Conservation (phyloP, 2,888 invertebrate genomes). For the Acheta domesticus region DNA sequence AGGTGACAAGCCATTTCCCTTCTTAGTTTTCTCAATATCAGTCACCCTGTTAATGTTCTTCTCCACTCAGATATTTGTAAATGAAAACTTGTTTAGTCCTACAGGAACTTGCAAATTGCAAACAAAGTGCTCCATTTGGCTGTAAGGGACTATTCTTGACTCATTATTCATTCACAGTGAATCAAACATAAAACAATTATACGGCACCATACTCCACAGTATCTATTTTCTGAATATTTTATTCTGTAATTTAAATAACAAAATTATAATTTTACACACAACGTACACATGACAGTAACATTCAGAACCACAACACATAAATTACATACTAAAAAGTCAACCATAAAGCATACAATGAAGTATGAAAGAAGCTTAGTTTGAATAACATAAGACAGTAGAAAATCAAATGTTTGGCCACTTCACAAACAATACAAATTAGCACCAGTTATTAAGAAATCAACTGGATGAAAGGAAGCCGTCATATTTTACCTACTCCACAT, state of each 20-base stretch:
- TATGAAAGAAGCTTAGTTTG: no score
- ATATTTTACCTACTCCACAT: not conserved
- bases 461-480: not conserved
- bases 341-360: not conserved
- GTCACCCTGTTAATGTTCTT: no score
- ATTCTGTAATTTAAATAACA: conserved; percentile 7
- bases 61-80: no score
- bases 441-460: not conserved
- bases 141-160: no score
- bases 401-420: no score
- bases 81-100: no score
- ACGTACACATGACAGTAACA: conserved; percentile 8
- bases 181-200: not conserved
- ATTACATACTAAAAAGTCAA: not conserved
- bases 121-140: no score
- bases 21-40: no score
- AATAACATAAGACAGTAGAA: no score
- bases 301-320: conserved; percentile 4
- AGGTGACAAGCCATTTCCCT: no score
- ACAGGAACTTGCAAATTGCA: no score
- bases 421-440: not conserved
- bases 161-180: no score
- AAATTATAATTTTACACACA: conserved; percentile 18
- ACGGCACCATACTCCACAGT: not conserved
- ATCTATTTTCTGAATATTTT: not conserved